phyloP scores from a whole-genome alignment of 2,113 vertebrate species.

The Oceanodroma tethys region DNA sequence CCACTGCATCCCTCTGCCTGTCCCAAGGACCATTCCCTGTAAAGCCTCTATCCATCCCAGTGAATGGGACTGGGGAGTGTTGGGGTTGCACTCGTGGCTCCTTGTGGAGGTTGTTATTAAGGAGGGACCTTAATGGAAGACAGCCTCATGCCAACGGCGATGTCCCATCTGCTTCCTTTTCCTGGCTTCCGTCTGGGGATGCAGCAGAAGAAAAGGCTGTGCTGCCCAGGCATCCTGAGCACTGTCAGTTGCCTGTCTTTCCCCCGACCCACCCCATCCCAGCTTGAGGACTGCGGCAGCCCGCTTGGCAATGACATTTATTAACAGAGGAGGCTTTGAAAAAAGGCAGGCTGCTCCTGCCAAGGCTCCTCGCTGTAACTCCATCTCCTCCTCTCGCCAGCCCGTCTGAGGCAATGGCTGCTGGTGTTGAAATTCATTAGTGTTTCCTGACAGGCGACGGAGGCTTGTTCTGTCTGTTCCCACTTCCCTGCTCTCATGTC shows the following conservation, averaged over 20 bases:
- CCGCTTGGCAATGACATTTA: constrained; percentile 39
- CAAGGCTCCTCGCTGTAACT: constrained; percentile 3
- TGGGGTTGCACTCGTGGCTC: background rate
- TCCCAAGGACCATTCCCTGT: background rate
- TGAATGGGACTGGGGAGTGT: rapidly evolving
- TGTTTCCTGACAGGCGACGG: constrained; percentile 76
- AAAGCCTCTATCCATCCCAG: background rate
- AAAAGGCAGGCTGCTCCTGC: constrained; percentile 46
- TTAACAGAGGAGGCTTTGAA: constrained; percentile 63
- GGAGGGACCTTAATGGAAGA: background rate
- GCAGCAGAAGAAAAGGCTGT: background rate
- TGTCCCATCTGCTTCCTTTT: background rate
- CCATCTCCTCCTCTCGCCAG: constrained; percentile 8
- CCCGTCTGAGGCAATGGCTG: constrained; percentile 65
- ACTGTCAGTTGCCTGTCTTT: background rate
- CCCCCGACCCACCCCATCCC: background rate
- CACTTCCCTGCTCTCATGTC: constrained; percentile 69
- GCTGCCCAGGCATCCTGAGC: background rate
- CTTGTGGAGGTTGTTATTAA: background rate
- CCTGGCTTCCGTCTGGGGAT: background rate
- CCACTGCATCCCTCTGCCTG: background rate
- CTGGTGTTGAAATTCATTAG: constrained; percentile 80
- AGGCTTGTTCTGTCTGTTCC: constrained; percentile 71
- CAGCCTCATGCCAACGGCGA: background rate
- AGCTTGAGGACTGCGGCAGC: background rate